Base-by-base conservation (phyloP, 2,113 vertebrate species). In the Syngnathus scovelli region DNA sequence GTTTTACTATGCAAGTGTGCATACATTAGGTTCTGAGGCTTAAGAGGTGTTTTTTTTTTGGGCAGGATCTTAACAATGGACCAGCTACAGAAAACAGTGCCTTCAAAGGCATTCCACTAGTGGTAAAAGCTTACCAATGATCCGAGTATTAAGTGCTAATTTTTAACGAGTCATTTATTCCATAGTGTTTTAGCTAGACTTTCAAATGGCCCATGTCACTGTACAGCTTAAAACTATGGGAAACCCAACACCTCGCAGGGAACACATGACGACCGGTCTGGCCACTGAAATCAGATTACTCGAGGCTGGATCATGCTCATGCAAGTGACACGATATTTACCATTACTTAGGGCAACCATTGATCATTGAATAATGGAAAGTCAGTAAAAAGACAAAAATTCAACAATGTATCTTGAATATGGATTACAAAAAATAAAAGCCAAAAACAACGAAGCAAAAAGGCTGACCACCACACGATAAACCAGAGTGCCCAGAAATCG, bases 111-210 rank as follows among this genome's bases (percentile, higher is more conserved):
- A 90, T 88, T 89, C 86, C 86, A 80, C 39, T 55, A 68, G 69
- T 71, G 76, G 84, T 79, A 87, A 85, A 72, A 23, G 79, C 72
- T 79, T 79, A 80, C 82, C 86, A 87, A 89, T 87, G 85, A 85
- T 77, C 38, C 43, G 67, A 85, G 86, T 83, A 86, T 86, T 87
- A 88, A 71, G 79, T 78, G 72, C 78, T 83, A 82, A 89, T 90
- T 88, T 87, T 88, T 87, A 90, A 88, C 80, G 78, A 87, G 83
- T 88, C 78, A 88, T 85, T 90, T 88, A 77, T 83, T 86, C 83
- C 77, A 85, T 82, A 82, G 82, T 85, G 78, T 87, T 87, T 88
- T 83, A 84, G 82, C 81, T 82, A 85, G 84, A 83, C 78, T 86
- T 87, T 79, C 75, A 84, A 88, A 86, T 81, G 82, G 83, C 77